phyloP scores from a whole-genome alignment of 2,797 vertebrate species.

The Chaetophractus vellerosus region DNA sequence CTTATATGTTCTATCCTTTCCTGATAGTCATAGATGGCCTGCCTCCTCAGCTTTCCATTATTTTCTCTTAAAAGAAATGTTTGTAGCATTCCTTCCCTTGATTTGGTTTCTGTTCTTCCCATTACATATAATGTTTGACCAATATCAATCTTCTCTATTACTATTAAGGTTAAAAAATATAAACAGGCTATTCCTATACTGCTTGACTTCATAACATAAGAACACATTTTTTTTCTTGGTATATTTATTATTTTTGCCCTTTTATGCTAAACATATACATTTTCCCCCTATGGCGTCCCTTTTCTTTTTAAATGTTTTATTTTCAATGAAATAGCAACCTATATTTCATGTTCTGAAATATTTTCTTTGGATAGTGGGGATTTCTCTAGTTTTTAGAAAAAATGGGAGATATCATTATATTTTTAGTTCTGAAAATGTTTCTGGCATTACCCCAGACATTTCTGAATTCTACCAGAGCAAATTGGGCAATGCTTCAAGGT shows the following conservation, averaged over 20 bases:
- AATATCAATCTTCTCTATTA: neutral
- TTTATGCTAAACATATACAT: neutral
- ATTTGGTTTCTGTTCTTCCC: neutral
- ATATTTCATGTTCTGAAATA: neutral
- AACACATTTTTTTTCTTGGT: neutral
- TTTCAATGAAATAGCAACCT: neutral
- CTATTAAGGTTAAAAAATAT: neutral
- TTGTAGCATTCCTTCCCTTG: neutral
- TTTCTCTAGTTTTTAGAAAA: neutral
- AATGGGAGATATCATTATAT: neutral
- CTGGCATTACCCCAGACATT: neutral
- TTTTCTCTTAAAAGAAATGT: slow-evolving; percentile 2
- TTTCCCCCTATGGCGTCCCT: neutral
- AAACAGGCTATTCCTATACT: neutral
- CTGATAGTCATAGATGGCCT: neutral
- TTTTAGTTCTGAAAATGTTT: neutral
- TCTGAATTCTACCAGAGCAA: neutral
- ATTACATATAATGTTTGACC: neutral
- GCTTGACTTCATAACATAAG: neutral
- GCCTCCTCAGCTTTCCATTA: neutral
- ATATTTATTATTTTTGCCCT: neutral
- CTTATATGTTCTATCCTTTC: neutral
- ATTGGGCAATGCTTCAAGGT: neutral
- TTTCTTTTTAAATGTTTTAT: neutral
- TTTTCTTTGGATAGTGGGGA: no score